Evolutionary conservation across 2,797 vertebrate genomes (phyloP).

Genomic region (Sebastes trivittatus): DNA sequence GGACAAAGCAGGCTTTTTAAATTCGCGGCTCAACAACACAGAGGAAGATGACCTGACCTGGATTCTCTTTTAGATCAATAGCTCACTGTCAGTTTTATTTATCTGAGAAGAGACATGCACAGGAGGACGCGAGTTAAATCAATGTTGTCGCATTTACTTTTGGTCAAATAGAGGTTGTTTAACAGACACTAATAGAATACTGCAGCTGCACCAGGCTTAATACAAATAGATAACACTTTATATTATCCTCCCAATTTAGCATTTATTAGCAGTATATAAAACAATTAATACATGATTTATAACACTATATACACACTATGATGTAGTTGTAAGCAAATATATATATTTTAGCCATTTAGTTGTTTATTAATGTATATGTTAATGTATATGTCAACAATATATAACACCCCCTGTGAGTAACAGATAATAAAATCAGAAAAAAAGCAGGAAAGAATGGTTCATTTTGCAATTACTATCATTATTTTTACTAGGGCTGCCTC

Average conservation of each 20-base stretch:
- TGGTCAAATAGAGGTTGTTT: background rate
- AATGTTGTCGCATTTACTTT: background rate
- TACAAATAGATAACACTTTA: background rate
- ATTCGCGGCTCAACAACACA: background rate
- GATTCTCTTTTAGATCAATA: constrained; percentile 12
- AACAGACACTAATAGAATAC: background rate
- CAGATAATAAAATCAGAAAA: background rate
- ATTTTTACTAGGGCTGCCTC: background rate
- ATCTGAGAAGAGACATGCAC: background rate
- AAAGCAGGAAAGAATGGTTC: background rate
- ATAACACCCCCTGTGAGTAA: background rate
- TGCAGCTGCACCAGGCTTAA: background rate
- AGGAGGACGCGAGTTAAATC: background rate
- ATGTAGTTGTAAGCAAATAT: no score
- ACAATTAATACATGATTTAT: background rate
- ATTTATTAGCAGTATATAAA: background rate
- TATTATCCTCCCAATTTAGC: background rate
- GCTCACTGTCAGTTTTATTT: background rate
- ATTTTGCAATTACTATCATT: background rate
- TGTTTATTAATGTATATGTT: background rate
- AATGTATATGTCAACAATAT: background rate
- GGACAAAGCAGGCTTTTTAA: background rate
- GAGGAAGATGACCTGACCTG: background rate
- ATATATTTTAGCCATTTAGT: background rate
- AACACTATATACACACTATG: background rate